These are phyloP conservation scores for Sarcophilus harrisii DNA, from an alignment of 2,797 vertebrate species.

Conservation along the genomic window DNA sequence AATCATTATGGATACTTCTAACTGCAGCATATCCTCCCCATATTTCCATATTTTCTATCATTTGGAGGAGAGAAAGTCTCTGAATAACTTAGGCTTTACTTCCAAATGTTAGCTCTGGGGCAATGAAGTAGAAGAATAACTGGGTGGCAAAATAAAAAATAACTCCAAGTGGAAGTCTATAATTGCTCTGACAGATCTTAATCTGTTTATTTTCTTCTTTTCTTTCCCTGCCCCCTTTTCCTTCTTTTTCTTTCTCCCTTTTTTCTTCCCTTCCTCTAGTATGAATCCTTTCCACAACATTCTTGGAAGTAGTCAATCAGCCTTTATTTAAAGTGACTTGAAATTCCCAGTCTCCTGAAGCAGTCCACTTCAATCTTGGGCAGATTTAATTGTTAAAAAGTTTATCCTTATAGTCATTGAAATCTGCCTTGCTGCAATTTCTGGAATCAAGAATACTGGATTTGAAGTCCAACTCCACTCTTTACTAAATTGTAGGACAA, in stretches of 20 bases:
- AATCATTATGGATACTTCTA: neutral
- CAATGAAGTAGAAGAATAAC: neutral
- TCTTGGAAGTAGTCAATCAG: neutral
- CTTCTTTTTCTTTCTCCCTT: neutral
- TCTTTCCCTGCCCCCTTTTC: neutral
- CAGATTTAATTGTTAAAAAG: neutral
- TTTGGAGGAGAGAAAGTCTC: neutral
- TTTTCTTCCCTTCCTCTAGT: neutral
- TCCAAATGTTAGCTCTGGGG: neutral
- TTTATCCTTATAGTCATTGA: neutral
- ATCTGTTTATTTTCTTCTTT: neutral
- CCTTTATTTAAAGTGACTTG: neutral
- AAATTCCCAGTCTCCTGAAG: neutral
- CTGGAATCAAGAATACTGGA: neutral
- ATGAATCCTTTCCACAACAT: neutral
- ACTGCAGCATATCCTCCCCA: neutral
- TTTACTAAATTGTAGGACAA: neutral
- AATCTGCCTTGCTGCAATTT: neutral
- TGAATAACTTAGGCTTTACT: neutral
- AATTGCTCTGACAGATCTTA: neutral
- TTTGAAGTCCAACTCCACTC: neutral
- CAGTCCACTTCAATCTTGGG: neutral
- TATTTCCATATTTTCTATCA: neutral
- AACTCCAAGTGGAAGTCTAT: neutral
- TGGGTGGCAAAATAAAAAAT: neutral